Evolutionary conservation across 2,113 vertebrate genomes (phyloP).

Genomic region (Bucco capensis): DNA sequence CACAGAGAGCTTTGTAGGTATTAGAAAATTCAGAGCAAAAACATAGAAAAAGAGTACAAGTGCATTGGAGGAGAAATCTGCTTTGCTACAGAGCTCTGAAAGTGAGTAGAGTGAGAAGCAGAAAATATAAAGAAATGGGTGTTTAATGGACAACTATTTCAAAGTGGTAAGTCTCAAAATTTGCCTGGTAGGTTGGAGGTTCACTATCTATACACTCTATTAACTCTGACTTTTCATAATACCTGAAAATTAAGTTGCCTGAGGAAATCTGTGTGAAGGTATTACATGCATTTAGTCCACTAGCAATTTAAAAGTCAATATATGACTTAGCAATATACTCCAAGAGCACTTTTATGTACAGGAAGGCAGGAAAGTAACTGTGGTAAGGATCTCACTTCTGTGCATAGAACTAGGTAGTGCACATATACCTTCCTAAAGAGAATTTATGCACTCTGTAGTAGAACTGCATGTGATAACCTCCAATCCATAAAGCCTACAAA

Average conservation of each 20-base stretch:
- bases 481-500: not conserved
- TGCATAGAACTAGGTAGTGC: not conserved
- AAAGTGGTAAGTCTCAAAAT: not conserved
- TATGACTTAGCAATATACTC: not conserved
- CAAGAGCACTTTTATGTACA: not conserved
- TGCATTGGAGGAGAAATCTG: not conserved
- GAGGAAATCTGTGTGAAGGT: not conserved
- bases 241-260: not conserved
- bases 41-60: not conserved
- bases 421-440: not conserved
- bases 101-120: not conserved
- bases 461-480: not conserved
- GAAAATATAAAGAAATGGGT: not conserved
- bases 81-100: not conserved
- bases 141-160: not conserved
- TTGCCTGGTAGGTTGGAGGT: not conserved
- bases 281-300: not conserved
- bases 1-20: not conserved
- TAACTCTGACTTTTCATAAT: not conserved
- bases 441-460: not conserved
- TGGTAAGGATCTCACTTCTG: not conserved
- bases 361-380: not conserved
- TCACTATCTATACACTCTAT: not conserved
- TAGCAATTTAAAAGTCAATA: not conserved
- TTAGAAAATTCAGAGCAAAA: not conserved